Evolutionary conservation across 1,140 invertebrate species (phyloP).

Genomic region (Campoletis sonorensis): DNA sequence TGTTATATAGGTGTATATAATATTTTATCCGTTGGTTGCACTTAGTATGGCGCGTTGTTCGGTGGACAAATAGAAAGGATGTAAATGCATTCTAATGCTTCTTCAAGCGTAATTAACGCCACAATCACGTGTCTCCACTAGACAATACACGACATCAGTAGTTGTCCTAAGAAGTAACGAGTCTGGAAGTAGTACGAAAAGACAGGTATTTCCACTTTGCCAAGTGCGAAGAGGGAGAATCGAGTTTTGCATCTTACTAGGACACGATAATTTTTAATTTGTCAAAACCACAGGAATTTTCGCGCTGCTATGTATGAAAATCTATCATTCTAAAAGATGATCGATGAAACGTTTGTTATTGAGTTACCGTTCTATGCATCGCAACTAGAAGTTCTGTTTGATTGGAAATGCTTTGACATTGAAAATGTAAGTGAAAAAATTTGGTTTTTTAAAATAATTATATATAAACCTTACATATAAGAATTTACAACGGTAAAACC

Average conservation of each 20-base stretch:
- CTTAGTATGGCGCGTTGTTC: neutral
- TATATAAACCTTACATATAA: no score
- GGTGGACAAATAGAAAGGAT: constrained; percentile 29
- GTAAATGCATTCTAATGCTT: constrained; percentile 31
- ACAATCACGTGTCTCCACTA: neutral
- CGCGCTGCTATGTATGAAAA: no score
- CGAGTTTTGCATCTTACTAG: neutral
- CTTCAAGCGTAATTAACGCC: constrained; percentile 20
- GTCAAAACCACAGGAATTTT: no score
- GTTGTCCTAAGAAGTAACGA: constrained; percentile 14
- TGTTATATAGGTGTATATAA: neutral
- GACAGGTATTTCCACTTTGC: constrained; percentile 32
- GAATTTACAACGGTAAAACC: no score
- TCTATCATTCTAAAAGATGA: no score
- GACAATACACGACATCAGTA: constrained; percentile 7
- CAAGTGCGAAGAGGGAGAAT: neutral
- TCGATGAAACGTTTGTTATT: no score
- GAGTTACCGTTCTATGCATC: no score
- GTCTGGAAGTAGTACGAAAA: neutral
- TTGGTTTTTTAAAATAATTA: no score
- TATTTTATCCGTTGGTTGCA: neutral
- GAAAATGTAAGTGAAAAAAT: no score
- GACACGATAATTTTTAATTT: neutral
- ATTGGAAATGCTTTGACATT: no score
- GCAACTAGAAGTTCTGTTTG: no score